Evolutionary conservation across 2,113 vertebrate species (phyloP).

Genomic region (Melanerpes formicivorus): DNA sequence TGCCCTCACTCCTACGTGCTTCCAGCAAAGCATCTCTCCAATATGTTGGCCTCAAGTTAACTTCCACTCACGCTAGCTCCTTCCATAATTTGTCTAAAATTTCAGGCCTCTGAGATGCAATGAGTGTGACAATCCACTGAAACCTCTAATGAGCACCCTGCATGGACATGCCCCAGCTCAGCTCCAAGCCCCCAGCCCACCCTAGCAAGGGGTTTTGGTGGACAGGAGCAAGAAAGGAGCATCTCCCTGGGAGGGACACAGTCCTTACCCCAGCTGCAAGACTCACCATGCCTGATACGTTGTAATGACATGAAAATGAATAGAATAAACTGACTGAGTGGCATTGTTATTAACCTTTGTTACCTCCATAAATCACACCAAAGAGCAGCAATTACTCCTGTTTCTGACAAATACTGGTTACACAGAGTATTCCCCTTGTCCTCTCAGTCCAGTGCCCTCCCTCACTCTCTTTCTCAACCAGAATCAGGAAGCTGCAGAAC

Average conservation of each 20-base stretch:
- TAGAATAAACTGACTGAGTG: slow-evolving; percentile 83
- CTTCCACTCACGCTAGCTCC: neutral
- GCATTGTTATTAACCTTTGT: slow-evolving; percentile 89
- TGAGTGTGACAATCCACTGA: neutral
- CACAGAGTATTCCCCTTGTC: neutral
- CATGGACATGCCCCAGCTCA: fast-evolving
- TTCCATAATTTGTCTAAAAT: neutral
- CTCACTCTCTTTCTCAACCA: neutral
- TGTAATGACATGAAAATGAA: slow-evolving; percentile 85
- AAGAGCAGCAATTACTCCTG: slow-evolving; percentile 83
- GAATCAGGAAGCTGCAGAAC: neutral
- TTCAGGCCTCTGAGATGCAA: neutral
- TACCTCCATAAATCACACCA: slow-evolving; percentile 85
- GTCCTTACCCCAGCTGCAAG: slow-evolving; percentile 59
- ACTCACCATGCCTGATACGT: slow-evolving; percentile 60
- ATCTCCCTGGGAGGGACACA: neutral
- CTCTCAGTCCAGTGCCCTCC: neutral
- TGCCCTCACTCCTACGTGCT: neutral
- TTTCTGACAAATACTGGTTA: slow-evolving; percentile 72
- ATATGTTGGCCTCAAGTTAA: neutral
- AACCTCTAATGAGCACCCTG: neutral
- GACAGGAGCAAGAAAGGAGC: neutral
- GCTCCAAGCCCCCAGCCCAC: neutral
- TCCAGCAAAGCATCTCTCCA: neutral
- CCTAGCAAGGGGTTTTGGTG: neutral